Conservation (phyloP, 2,888 invertebrate genomes). For the Parnassius apollo region DNA sequence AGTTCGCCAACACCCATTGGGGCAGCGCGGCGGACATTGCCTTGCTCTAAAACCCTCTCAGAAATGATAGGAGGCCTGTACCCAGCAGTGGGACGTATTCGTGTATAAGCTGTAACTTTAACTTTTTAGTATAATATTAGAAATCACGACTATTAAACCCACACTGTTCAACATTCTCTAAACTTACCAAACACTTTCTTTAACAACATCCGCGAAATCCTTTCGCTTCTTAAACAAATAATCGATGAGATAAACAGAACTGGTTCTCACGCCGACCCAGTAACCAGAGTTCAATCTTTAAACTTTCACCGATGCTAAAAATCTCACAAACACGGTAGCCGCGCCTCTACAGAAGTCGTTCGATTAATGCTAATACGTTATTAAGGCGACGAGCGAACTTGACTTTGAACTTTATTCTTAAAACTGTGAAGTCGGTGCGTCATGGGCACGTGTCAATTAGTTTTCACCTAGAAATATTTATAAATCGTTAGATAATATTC, state of each 20-base stretch:
- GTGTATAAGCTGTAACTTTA: no score
- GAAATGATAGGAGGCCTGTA: no score
- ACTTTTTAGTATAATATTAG: no score
- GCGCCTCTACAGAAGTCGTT: constrained; percentile 12
- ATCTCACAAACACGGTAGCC: constrained; percentile 16
- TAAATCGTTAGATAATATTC: not conserved
- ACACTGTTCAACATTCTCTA: not conserved
- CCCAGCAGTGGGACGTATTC: no score
- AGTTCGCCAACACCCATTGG: no score
- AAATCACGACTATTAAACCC: no score
- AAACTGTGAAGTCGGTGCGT: not conserved
- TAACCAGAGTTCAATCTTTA: not conserved
- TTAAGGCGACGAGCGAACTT: constrained; percentile 8
- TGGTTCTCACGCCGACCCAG: constrained; percentile 17
- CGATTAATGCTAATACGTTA: constrained; percentile 3
- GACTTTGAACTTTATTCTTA: constrained; percentile 8
- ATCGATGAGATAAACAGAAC: constrained; percentile 16
- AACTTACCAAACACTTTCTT: constrained; percentile 10
- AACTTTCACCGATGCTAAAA: constrained; percentile 26
- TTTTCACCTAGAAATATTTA: not conserved
- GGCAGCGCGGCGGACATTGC: no score
- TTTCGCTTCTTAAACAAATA: constrained; percentile 17
- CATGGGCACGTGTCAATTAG: not conserved
- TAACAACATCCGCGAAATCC: constrained; percentile 9
- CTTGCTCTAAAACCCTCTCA: no score